Percentiles rank a stretch among this genome's conserved stretches.
These are phyloP conservation scores for Dione juno DNA, from an alignment of 2,888 invertebrate genomes.

Conservation along the genomic window DNA sequence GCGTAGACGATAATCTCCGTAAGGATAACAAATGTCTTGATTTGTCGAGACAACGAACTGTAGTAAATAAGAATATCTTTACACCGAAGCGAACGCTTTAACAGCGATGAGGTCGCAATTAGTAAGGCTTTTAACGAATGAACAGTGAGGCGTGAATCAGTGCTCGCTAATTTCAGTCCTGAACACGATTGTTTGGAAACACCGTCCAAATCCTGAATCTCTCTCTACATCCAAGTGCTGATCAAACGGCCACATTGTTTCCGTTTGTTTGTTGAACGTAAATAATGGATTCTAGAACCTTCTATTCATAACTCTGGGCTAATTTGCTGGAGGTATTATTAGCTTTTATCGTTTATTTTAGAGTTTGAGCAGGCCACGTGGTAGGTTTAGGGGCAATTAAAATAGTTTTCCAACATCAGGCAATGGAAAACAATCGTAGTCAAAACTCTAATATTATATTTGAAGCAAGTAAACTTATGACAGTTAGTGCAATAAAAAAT, in stretches of 20 bases:
- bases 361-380: no score
- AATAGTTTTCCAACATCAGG: no score
- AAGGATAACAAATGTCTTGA: constrained; percentile 19
- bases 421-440: no score
- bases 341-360: no score
- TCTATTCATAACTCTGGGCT: neutral
- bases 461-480: no score
- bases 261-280: neutral
- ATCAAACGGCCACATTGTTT: constrained; percentile 6
- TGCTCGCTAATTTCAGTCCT: constrained; percentile 9
- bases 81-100: constrained; percentile 31
- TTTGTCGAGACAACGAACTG: constrained; percentile 6
- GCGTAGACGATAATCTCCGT: neutral
- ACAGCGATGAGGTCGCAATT: constrained; percentile 35
- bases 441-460: no score
- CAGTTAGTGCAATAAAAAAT: no score
- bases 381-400: no score
- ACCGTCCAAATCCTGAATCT: constrained; percentile 9
- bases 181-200: constrained; percentile 23
- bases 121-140: constrained; percentile 34
- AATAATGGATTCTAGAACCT: neutral
- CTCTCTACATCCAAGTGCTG: neutral
- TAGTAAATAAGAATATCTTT: constrained; percentile 30
- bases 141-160: constrained; percentile 23
- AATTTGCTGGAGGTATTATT: neutral